phyloP scores from a whole-genome alignment of 2,888 invertebrate species.

The Hoplodrina ambigua region DNA sequence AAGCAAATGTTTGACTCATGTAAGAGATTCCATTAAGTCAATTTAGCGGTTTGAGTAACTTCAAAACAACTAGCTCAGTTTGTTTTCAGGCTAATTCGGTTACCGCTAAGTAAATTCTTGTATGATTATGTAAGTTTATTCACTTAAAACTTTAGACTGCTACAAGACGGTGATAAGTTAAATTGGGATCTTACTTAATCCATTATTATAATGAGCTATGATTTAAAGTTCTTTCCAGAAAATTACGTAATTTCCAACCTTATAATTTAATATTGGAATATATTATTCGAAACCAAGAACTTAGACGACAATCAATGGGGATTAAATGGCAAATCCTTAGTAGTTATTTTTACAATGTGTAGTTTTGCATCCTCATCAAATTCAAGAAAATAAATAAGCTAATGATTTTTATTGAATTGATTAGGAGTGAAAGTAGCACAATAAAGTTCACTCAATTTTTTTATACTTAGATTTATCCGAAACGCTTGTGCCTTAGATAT shows the following conservation, averaged over 20 bases:
- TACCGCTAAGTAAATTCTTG: constrained; percentile 52
- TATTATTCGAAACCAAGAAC: too few relatives aligned
- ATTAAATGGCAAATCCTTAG: too few relatives aligned
- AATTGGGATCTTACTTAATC: constrained; percentile 1
- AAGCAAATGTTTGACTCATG: constrained; percentile 51
- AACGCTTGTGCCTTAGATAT: too few relatives aligned
- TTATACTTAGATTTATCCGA: too few relatives aligned
- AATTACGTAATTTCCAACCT: constrained; percentile 1
- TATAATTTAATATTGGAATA: not conserved
- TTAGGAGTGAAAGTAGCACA: too few relatives aligned
- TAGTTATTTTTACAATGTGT: too few relatives aligned
- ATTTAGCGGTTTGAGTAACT: constrained; percentile 60
- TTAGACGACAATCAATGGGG: too few relatives aligned
- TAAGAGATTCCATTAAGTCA: constrained; percentile 58
- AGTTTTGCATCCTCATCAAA: too few relatives aligned
- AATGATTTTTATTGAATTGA: too few relatives aligned
- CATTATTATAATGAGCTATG: not conserved
- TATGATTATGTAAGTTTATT: constrained; percentile 47
- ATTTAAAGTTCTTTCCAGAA: not conserved
- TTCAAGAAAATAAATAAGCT: too few relatives aligned
- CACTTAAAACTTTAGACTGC: constrained; percentile 19
- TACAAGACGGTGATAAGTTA: not conserved
- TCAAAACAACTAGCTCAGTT: constrained; percentile 47
- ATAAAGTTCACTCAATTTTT: too few relatives aligned
- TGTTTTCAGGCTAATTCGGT: constrained; percentile 46